These are phyloP conservation scores for Drosophila mercatorum DNA, from an alignment of 2,888 invertebrate species.

Conservation along the genomic window DNA sequence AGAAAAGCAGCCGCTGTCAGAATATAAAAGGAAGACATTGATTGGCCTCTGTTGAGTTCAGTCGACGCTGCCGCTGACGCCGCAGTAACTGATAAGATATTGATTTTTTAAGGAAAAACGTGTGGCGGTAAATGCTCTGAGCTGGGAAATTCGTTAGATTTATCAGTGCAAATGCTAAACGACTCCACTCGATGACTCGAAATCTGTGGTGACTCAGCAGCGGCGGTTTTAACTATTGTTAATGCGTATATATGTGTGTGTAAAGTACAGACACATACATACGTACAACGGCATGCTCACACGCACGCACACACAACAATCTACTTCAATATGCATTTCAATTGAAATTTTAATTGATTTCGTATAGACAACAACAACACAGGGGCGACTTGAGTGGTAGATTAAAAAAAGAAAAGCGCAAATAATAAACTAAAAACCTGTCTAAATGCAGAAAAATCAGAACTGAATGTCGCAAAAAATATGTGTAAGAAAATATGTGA, in stretches of 20 bases:
- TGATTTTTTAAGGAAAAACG: constrained; percentile 59
- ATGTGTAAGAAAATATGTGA: constrained; percentile 45
- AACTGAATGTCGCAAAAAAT: constrained; percentile 28
- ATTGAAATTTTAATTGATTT: constrained; percentile 55
- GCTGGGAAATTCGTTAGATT: constrained; percentile 14
- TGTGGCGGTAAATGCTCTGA: constrained; percentile 33
- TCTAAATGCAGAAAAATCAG: constrained; percentile 14
- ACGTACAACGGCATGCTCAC: not conserved
- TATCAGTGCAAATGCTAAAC: constrained; percentile 36
- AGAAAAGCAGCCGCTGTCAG: constrained; percentile 15
- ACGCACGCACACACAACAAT: constrained; percentile 4
- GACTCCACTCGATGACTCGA: constrained; percentile 29
- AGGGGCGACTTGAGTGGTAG: constrained; percentile 25
- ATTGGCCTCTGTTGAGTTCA: constrained; percentile 13
- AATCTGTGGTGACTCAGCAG: constrained; percentile 59
- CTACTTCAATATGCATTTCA: constrained; percentile 35
- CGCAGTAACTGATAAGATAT: constrained; percentile 67
- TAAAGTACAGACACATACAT: constrained; percentile 16
- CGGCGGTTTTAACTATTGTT: constrained; percentile 25
- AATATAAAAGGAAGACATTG: constrained; percentile 10
- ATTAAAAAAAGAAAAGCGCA: constrained; percentile 34
- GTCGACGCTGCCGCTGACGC: constrained; percentile 1
- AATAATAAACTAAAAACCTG: constrained; percentile 13
- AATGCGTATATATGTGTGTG: constrained; percentile 4
- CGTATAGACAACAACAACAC: constrained; percentile 24